These are phyloP conservation scores for Mohoua ochrocephala DNA, from an alignment of 2,113 vertebrate genomes.

Conservation along the genomic window DNA sequence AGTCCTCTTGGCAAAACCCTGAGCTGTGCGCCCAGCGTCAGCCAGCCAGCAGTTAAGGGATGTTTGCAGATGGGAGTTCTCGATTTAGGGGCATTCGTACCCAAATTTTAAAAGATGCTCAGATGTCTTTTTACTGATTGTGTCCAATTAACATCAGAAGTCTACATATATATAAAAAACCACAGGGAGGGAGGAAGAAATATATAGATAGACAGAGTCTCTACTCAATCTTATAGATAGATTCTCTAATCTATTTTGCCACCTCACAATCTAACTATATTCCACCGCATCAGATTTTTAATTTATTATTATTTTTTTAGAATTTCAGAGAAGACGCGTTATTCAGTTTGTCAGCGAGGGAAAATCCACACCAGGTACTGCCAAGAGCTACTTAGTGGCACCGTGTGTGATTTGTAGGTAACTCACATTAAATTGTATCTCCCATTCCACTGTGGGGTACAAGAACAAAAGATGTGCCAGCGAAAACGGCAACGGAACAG, in stretches of 20 bases:
- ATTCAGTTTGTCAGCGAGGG: background rate
- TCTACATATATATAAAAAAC: rapidly evolving
- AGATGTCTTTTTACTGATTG: background rate
- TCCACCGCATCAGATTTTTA: background rate
- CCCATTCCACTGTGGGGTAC: background rate
- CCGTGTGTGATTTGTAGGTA: constrained; percentile 33
- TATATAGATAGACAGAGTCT: background rate
- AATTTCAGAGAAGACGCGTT: background rate
- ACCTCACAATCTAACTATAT: background rate
- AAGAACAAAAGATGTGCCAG: background rate
- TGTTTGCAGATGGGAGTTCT: background rate
- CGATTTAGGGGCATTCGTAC: background rate
- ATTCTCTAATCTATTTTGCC: background rate
- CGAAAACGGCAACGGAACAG: background rate
- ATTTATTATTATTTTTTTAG: background rate
- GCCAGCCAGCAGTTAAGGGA: background rate
- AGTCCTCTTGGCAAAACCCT: background rate
- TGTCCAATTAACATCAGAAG: background rate
- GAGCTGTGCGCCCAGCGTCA: background rate
- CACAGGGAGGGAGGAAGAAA: background rate
- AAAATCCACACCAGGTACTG: constrained; percentile 19
- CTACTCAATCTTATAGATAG: background rate
- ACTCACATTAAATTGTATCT: constrained; percentile 43
- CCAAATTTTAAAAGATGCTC: background rate
- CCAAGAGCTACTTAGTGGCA: constrained; percentile 1